Evolutionary conservation across 2,797 vertebrate species (phyloP), one percentile per base, ranked within the genome.

Genomic region (Loris lydekkerianus): DNA sequence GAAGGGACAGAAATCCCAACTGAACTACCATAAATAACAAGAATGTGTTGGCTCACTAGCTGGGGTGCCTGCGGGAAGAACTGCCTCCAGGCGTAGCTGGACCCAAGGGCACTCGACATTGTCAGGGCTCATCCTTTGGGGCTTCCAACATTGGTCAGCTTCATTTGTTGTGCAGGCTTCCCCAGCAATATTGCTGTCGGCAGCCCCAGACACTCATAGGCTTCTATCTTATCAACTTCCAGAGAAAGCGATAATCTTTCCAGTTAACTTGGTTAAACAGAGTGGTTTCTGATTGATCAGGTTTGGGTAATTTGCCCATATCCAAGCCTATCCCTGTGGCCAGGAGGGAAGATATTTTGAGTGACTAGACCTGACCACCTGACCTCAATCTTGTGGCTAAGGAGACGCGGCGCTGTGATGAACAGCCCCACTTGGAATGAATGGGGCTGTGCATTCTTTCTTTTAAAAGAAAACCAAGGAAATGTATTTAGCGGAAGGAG

Each of bases 1-100:
- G 53, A 88, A 73, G n/a, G 53, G 81, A 92, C n/a, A 81, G 89
- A 86, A 92, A 92, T 76, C 40, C 37, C 76, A 67, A 78, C 7
- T 23, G 61, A 91, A 70, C 27, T 43, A 76, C 70, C 29, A 43
- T 40, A 84, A 80, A 61, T 37, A 49, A 84, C 80, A 78, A 78
- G 58, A 67, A 78, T 5, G 5, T 7, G 40, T 7, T 40, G 72
- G 15, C 15, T 65, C 20, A 88, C 23, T n/a, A 77, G 58, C 18
- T 81, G 56, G 37, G 21, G 15, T 37, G 37, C 43, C 63, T 83
- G 2, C 0, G 8, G 89, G 46, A 88, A 58, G 49, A 82, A 65
- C 29, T 72, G 29, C 46, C 53, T 60, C 58, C 8, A n/a, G 65
- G 56, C 23, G 7, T 15, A 80, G 65, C 13, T 27, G 56, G 43